These are phyloP conservation scores for Perccottus glenii DNA, from an alignment of 2,113 vertebrate species.

Conservation along the genomic window DNA sequence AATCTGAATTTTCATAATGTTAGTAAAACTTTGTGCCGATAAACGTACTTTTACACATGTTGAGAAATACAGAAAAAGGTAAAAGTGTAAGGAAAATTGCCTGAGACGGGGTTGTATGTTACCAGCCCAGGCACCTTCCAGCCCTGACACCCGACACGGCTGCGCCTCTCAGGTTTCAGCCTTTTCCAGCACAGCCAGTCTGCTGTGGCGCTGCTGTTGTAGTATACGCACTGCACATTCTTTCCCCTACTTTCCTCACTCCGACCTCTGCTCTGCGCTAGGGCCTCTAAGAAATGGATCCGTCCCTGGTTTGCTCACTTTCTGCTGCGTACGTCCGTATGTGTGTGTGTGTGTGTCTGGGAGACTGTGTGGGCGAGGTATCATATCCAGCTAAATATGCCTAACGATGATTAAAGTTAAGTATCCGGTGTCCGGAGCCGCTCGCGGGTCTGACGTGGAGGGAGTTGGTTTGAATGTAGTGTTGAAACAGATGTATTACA, in stretches of 20 bases:
- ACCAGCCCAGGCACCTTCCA: slow-evolving; percentile 65
- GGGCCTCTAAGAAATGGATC: slow-evolving; percentile 75
- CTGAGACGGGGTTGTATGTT: too few relatives aligned
- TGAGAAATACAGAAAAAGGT: too few relatives aligned
- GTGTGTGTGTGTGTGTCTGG: slow-evolving; percentile 42
- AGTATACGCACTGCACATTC: slow-evolving; percentile 74
- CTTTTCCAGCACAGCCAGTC: slow-evolving; percentile 75
- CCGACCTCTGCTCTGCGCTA: slow-evolving; percentile 74
- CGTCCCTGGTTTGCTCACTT: slow-evolving; percentile 69
- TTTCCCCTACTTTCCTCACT: slow-evolving; percentile 75
- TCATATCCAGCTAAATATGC: slow-evolving; percentile 78
- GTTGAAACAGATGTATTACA: slow-evolving; percentile 78
- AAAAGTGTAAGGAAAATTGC: too few relatives aligned
- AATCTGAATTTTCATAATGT: too few relatives aligned
- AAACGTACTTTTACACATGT: too few relatives aligned
- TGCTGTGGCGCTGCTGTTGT: slow-evolving; percentile 69
- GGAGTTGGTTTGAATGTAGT: slow-evolving; percentile 66
- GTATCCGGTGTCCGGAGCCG: slow-evolving; percentile 71
- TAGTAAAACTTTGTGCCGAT: too few relatives aligned
- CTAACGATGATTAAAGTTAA: slow-evolving; percentile 77
- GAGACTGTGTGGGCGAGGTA: slow-evolving; percentile 72
- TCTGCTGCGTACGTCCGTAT: slow-evolving; percentile 48
- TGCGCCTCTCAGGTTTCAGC: slow-evolving; percentile 72
- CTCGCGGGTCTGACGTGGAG: slow-evolving; percentile 66
- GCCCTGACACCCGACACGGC: slow-evolving; percentile 75